Evolutionary conservation across 1,140 invertebrate genomes (phyloP).

Genomic region (Saccostrea echinata): DNA sequence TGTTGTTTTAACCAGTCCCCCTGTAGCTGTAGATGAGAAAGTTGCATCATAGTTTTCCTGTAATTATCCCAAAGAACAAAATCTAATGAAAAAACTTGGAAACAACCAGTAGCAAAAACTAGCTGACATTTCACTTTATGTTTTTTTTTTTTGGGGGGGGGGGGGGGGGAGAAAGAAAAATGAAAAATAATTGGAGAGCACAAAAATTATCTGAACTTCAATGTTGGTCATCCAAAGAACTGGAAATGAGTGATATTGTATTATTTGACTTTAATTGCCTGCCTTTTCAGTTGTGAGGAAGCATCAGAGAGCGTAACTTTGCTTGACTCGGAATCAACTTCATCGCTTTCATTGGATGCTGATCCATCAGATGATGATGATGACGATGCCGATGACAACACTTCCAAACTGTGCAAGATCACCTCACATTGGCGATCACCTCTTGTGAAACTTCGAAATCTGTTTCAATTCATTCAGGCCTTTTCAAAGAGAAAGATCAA

Average conservation of each 20-base stretch:
- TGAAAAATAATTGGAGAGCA: background rate
- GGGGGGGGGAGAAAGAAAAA: too few relatives aligned
- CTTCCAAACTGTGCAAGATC: background rate
- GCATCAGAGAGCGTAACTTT: background rate
- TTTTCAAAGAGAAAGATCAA: conserved; percentile 18
- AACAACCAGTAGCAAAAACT: background rate
- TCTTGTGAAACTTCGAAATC: conserved; percentile 9
- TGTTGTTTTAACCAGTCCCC: conserved; percentile 3
- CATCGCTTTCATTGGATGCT: background rate
- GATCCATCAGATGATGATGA: conserved; percentile 5
- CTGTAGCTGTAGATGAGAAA: background rate
- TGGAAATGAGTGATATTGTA: background rate
- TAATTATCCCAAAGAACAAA: too few relatives aligned
- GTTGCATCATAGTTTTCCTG: too few relatives aligned
- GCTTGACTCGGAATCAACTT: background rate
- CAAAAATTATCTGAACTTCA: background rate
- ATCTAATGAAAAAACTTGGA: background rate
- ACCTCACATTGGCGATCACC: background rate
- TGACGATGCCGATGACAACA: background rate
- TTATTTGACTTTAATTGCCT: background rate
- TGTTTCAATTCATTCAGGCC: conserved; percentile 1
- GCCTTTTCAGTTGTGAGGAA: background rate
- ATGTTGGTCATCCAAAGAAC: too few relatives aligned
- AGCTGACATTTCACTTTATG: too few relatives aligned
- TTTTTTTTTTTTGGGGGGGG: too few relatives aligned